A percentile compares a stretch with the other conserved stretches of the same genome.
These are phyloP conservation scores for Tiliacea citrago DNA, from an alignment of 2,888 invertebrate genomes.

Conservation along the genomic window DNA sequence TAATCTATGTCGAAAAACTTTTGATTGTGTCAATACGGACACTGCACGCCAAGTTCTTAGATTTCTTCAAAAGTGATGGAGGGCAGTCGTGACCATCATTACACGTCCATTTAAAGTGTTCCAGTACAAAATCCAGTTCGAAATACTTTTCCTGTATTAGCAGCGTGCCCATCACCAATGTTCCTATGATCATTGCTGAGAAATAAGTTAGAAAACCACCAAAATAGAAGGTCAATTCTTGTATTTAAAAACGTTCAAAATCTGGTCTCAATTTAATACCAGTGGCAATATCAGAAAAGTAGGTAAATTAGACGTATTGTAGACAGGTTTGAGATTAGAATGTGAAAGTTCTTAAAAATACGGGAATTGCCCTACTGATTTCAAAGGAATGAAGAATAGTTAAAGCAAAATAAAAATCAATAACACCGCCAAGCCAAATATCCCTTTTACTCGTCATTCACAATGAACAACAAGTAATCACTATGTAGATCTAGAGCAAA, in stretches of 20 bases:
- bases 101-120: background rate
- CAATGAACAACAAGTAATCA: background rate
- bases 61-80: background rate
- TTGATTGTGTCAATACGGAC: background rate
- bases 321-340: background rate
- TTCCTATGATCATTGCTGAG: background rate
- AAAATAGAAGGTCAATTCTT: no score
- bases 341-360: background rate
- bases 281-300: background rate
- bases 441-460: background rate
- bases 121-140: background rate
- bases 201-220: background rate
- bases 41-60: background rate
- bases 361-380: background rate
- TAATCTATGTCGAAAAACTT: background rate
- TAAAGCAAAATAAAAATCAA: background rate
- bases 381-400: background rate
- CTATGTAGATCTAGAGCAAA: slow-evolving; percentile 3
- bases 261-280: background rate
- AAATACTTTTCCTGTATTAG: background rate
- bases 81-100: background rate
- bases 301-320: background rate
- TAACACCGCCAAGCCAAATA: no score
- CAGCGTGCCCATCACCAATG: no score
- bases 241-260: background rate